A percentile compares a stretch with the other conserved stretches of the same genome.
These are phyloP conservation scores for Thecocarcelia acutangulata DNA, from an alignment of 2,888 invertebrate genomes.

Conservation along the genomic window DNA sequence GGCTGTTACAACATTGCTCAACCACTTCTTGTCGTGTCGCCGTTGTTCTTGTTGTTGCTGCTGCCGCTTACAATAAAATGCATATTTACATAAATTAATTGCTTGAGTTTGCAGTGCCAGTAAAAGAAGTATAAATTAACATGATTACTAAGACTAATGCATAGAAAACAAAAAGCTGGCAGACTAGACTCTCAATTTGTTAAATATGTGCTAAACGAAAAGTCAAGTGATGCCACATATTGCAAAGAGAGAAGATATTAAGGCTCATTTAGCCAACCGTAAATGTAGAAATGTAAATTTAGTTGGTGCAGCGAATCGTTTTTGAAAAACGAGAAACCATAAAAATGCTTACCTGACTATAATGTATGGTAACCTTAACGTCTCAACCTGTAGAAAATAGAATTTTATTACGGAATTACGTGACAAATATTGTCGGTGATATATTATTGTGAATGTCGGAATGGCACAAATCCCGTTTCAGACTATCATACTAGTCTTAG, in stretches of 20 bases:
- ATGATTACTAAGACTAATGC: constrained; percentile 62
- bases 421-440: no score
- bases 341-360: no score
- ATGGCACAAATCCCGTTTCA: no score
- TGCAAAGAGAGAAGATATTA: not conserved
- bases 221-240: constrained; percentile 44
- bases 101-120: constrained; percentile 62
- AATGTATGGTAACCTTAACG: no score
- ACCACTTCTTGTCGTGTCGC: not conserved
- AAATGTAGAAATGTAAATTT: no score
- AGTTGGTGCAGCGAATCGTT: no score
- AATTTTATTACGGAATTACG: no score
- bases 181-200: constrained; percentile 23
- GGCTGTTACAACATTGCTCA: not conserved
- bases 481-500: no score
- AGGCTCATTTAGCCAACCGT: no score
- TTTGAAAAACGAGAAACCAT: no score
- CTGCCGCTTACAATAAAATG: constrained; percentile 53
- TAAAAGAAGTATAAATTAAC: constrained; percentile 66
- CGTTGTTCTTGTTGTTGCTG: constrained; percentile 1
- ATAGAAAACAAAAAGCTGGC: constrained; percentile 32
- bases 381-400: no score
- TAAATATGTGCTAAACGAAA: not conserved
- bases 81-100: constrained; percentile 70
- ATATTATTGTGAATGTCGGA: no score